Evolutionary conservation across 2,888 invertebrate genomes (phyloP).

Genomic region (Linnaemya vulpina): DNA sequence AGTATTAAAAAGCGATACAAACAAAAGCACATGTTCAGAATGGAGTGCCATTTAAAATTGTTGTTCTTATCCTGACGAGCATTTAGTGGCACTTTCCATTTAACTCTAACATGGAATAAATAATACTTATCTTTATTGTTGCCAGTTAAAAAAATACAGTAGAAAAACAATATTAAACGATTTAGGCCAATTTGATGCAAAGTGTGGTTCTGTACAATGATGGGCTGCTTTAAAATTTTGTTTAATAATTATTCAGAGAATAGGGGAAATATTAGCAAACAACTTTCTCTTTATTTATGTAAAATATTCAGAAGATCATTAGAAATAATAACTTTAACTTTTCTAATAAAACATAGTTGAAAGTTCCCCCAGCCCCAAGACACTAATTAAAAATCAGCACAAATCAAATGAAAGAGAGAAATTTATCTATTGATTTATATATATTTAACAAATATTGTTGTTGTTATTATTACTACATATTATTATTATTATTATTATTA

Average conservation of each 20-base stretch:
- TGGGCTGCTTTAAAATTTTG: conserved; percentile 13
- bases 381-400: no score
- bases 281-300: no score
- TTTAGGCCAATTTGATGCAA: conserved; percentile 23
- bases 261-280: no score
- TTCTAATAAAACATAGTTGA: no score
- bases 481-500: no score
- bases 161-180: background rate
- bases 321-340: no score
- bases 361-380: no score
- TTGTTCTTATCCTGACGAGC: conserved; percentile 37
- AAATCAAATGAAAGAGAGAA: no score
- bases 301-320: no score
- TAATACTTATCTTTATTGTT: conserved; percentile 37
- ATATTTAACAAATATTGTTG: no score
- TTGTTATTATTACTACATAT: no score
- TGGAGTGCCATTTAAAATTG: conserved; percentile 30
- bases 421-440: no score
- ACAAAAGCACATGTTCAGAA: conserved; percentile 23
- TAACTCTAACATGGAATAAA: conserved; percentile 7
- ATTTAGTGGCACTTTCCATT: conserved; percentile 55
- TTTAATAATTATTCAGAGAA: background rate
- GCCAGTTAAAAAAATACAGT: background rate
- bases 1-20: background rate
- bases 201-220: background rate